Base-by-base conservation (phyloP, 2,797 vertebrate genomes). In the Clarias laeviceps region DNA sequence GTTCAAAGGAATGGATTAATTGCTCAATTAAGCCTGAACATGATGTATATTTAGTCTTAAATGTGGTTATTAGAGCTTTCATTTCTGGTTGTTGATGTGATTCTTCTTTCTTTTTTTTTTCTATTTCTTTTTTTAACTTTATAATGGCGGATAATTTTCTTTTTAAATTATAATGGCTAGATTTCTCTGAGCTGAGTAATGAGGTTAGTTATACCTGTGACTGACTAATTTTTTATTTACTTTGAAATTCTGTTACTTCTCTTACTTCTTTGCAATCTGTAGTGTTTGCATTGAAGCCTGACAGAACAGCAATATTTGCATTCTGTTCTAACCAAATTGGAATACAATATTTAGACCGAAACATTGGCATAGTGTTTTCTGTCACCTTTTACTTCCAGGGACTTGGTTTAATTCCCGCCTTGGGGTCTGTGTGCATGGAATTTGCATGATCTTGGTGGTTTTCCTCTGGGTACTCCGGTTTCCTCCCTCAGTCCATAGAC, bases 1-100 rank as follows among this genome's bases (percentile, higher is more conserved):
- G 69, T 86, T 90, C 83, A 90, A 88, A 89, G 83, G 88, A 87
- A 69, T 32, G 61, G 82, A 68, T 86, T 85, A 87, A 88, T 88
- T 85, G 86, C 84, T 88, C 83, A 88, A 88, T 88, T 88, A 88
- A 86, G 80, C 77, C 61, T 65, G 68, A 77, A 88, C 69, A 85
- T 50, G 37, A 82, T 56, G 76, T 22, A 65, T 20, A 70, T 86
- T 83, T 83, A 82, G 18, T 57, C 27, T 83, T 73, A 22, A 59
- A 65, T 70, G 69, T 85, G 83, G 64, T 66, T 72, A 59, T 66
- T 68, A 80, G 61, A 64, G 82, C 72, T 61, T 64, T 66, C 29
- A 65, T 61, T 87, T 84, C 29, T 59, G 80, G 50, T 24, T 80
- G 76, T 54, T 82, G 40, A 62, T 15, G 7, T 70, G 57, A 34